Percentiles rank a stretch among this genome's conserved stretches.
Evolutionary conservation across 2,797 vertebrate species (phyloP).

Genomic region (Nyctibius grandis): DNA sequence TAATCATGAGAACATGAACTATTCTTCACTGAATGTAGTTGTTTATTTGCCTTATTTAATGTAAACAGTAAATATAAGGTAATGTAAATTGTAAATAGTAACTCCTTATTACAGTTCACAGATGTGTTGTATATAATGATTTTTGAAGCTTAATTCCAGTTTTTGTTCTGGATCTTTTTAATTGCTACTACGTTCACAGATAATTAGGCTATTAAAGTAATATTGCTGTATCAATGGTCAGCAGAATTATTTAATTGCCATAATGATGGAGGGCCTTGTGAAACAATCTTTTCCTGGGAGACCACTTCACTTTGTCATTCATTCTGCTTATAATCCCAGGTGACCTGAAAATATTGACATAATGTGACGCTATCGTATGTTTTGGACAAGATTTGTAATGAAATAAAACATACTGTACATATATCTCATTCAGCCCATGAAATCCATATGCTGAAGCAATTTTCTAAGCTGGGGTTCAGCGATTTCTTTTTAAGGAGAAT

Average conservation of each 20-base stretch:
- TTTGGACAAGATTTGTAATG: background rate
- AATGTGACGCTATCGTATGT: background rate
- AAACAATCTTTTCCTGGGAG: background rate
- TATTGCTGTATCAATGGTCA: background rate
- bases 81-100: background rate
- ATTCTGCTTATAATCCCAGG: background rate
- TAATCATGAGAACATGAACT: background rate
- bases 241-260: background rate
- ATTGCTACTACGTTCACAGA: background rate
- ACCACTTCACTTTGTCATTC: background rate
- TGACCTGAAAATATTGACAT: background rate
- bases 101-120: background rate
- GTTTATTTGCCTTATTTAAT: background rate
- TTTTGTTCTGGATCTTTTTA: background rate
- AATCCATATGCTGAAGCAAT: background rate
- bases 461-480: background rate
- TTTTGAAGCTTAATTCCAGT: background rate
- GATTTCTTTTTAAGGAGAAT: background rate
- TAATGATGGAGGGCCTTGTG: background rate
- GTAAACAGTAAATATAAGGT: background rate
- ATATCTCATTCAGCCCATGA: background rate
- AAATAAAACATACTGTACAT: background rate
- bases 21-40: background rate
- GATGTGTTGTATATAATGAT: background rate
- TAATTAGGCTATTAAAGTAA: background rate